A percentile compares a stretch with the other conserved stretches of the same genome.
These are phyloP conservation scores for Caenorhabditis panamensis DNA, from an alignment of 2,888 invertebrate genomes.

Conservation along the genomic window DNA sequence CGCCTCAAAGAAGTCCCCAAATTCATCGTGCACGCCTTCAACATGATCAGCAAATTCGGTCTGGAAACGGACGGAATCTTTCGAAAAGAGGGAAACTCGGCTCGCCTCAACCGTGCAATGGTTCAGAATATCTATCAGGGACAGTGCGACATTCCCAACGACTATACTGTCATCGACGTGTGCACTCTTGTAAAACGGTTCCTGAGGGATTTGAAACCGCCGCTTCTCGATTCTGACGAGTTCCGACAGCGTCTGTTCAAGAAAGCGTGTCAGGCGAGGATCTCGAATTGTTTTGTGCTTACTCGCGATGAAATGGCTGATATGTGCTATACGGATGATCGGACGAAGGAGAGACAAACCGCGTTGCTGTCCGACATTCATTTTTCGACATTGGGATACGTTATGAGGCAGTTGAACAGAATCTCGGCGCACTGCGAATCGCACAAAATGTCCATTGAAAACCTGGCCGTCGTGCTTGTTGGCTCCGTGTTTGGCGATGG, in stretches of 20 bases:
- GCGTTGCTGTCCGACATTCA: constrained; percentile 53
- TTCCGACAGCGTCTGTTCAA: constrained; percentile 53
- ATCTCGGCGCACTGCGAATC: constrained; percentile 49
- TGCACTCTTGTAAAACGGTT: constrained; percentile 75
- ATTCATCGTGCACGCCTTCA: constrained; percentile 74
- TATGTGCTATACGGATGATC: constrained; percentile 29
- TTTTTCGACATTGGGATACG: constrained; percentile 67
- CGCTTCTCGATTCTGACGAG: constrained; percentile 56
- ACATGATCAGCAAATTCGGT: constrained; percentile 64
- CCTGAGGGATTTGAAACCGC: constrained; percentile 66
- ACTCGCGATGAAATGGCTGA: constrained; percentile 53
- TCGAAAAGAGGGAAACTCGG: constrained; percentile 71
- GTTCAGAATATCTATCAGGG: constrained; percentile 64
- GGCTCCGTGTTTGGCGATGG: constrained; percentile 68
- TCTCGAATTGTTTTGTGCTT: constrained; percentile 43
- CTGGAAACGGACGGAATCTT: constrained; percentile 72
- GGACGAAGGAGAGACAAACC: constrained; percentile 18
- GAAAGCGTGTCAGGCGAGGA: constrained; percentile 38
- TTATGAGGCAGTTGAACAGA: constrained; percentile 69
- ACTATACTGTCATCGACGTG: constrained; percentile 71
- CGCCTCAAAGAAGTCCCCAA: constrained; percentile 59
- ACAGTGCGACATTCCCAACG: constrained; percentile 61
- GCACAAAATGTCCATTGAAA: constrained; percentile 70
- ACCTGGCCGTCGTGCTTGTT: constrained; percentile 71
- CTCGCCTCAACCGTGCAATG: constrained; percentile 57